A percentile compares a stretch with the other conserved stretches of the same genome.
Conservation (phyloP, 64 coral and sea anemone genomes). For the Dendrophyllia cribrosa region DNA sequence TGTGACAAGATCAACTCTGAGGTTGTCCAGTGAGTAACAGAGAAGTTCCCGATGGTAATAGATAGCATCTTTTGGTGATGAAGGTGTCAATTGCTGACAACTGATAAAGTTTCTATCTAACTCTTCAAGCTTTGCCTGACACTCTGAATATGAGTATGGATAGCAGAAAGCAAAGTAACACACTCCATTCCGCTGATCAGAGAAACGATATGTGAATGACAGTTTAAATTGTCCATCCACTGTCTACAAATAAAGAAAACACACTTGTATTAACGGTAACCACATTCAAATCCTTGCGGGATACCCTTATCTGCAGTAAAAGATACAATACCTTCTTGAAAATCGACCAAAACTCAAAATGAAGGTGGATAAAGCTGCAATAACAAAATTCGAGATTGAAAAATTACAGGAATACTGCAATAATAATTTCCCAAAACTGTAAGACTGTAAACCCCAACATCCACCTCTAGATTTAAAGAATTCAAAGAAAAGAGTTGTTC, state of each 20-base stretch:
- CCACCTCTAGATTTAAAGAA: no score
- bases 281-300: no score
- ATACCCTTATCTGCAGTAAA: no score
- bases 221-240: slow-evolving; percentile 95
- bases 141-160: slow-evolving; percentile 94
- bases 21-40: slow-evolving; percentile 83
- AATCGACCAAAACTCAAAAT: no score
- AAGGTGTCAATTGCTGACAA: slow-evolving; percentile 74
- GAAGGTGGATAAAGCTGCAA: no score
- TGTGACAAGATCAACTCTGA: slow-evolving; percentile 95
- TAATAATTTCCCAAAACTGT: no score
- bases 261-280: no score
- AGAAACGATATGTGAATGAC: slow-evolving; percentile 92
- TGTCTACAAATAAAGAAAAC: slow-evolving; percentile 60
- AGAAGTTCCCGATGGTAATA: slow-evolving; percentile 93
- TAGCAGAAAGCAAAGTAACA: slow-evolving; percentile 98
- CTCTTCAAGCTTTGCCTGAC: slow-evolving; percentile 67
- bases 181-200: slow-evolving; percentile 81
- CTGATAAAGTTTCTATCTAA: slow-evolving; percentile 57
- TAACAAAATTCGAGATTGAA: no score
- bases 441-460: no score
- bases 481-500: no score
- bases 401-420: no score
- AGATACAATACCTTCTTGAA: no score
- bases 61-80: slow-evolving; percentile 63